These are phyloP conservation scores for Hirtodrosophila alboralis DNA, from an alignment of 2,888 invertebrate species.

Conservation along the genomic window DNA sequence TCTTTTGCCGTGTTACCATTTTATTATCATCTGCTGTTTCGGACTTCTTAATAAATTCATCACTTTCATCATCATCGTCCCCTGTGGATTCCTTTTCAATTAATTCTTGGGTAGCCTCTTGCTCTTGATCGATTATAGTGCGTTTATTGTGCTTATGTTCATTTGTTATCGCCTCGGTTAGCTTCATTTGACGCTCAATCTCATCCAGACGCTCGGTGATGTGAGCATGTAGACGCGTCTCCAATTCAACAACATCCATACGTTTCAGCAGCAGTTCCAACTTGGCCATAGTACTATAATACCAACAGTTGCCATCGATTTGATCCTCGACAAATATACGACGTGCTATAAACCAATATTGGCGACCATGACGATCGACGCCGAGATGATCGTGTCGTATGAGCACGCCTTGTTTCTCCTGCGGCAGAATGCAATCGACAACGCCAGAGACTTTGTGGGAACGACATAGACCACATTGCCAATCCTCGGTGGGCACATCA, in stretches of 20 bases:
- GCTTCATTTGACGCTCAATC: slow-evolving; percentile 94
- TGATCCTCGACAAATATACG: slow-evolving; percentile 96
- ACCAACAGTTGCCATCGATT: slow-evolving; percentile 91
- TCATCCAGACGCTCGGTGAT: slow-evolving; percentile 93
- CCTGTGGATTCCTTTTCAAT: slow-evolving; percentile 60
- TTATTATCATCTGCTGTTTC: slow-evolving; percentile 64
- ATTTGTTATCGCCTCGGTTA: slow-evolving; percentile 95
- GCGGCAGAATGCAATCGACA: slow-evolving; percentile 95
- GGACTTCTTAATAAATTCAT: slow-evolving; percentile 39
- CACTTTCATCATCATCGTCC: slow-evolving; percentile 58
- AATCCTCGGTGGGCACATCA: slow-evolving; percentile 98
- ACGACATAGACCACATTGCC: slow-evolving; percentile 97
- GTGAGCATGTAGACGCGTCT: slow-evolving; percentile 91
- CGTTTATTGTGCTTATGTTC: slow-evolving; percentile 93
- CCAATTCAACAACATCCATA: slow-evolving; percentile 92
- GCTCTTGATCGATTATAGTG: slow-evolving; percentile 93
- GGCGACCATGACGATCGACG: slow-evolving; percentile 97
- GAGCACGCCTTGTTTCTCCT: slow-evolving; percentile 95
- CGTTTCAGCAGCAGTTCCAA: slow-evolving; percentile 91
- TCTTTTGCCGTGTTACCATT: slow-evolving; percentile 90
- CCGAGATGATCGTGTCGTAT: slow-evolving; percentile 97
- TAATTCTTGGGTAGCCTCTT: slow-evolving; percentile 85
- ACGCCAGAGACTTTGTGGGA: slow-evolving; percentile 96
- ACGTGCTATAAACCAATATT: slow-evolving; percentile 98
- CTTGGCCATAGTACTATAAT: slow-evolving; percentile 94